Percentiles rank a stretch among this genome's conserved stretches.
Evolutionary conservation across 2,888 invertebrate genomes (phyloP).

Genomic region (Miltochrista miniata): DNA sequence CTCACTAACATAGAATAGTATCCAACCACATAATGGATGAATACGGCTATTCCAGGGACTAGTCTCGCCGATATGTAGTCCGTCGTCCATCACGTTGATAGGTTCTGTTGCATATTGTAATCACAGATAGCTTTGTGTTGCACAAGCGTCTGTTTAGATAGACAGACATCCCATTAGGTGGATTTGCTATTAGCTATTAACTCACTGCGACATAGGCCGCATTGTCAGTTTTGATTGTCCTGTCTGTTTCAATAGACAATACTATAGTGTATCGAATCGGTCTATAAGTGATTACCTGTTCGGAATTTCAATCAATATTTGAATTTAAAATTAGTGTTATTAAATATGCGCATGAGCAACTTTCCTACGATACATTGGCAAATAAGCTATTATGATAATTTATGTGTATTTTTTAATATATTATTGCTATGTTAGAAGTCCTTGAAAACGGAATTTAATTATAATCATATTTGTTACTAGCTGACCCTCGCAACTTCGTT

Average conservation of each 20-base stretch:
- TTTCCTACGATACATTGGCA: slow-evolving; percentile 1
- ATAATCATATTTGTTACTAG: background rate
- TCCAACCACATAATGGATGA: no score
- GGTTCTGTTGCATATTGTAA: slow-evolving; percentile 61
- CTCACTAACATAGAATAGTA: no score
- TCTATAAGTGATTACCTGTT: slow-evolving; percentile 28
- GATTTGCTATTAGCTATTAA: slow-evolving; percentile 47
- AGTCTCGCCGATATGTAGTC: background rate
- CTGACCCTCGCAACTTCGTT: no score
- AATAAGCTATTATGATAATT: slow-evolving; percentile 9
- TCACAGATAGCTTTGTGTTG: slow-evolving; percentile 54
- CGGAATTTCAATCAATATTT: slow-evolving; percentile 38
- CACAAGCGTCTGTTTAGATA: slow-evolving; percentile 42
- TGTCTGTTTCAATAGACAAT: slow-evolving; percentile 25
- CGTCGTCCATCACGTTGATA: slow-evolving; percentile 67
- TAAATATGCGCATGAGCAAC: slow-evolving; percentile 9
- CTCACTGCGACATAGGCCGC: slow-evolving; percentile 31
- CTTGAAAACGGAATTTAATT: background rate
- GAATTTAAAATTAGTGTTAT: slow-evolving; percentile 33
- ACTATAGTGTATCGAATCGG: slow-evolving; percentile 25
- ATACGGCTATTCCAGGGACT: background rate
- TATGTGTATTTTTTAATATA: background rate
- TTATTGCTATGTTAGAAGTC: background rate
- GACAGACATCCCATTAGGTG: slow-evolving; percentile 49
- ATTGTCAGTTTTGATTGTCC: slow-evolving; percentile 27